Conservation (phyloP, 1,140 invertebrate genomes). For the Cydia pomonella region DNA sequence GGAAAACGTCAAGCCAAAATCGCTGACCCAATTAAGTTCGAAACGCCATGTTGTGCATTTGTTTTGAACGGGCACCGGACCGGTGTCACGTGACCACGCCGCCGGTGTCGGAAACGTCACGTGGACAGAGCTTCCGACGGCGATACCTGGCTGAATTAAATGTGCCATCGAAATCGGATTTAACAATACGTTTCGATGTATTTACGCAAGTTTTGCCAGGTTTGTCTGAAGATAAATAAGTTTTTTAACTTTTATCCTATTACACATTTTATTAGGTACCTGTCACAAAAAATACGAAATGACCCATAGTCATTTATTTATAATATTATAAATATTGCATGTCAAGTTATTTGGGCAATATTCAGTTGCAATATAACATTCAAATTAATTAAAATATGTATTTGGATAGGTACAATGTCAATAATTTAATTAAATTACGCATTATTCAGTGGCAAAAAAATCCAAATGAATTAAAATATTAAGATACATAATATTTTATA, state of each 20-base stretch:
- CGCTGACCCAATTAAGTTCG: slow-evolving; percentile 13
- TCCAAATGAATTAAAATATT: no score
- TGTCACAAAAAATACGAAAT: neutral
- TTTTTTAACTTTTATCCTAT: neutral
- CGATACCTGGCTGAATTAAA: slow-evolving; percentile 44
- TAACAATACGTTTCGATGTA: neutral
- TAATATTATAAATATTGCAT: no score
- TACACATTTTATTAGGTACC: neutral
- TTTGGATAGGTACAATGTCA: no score
- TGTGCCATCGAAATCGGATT: neutral
- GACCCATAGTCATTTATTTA: no score
- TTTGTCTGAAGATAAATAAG: neutral
- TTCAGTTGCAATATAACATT: no score
- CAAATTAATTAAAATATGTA: no score
- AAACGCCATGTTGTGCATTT: slow-evolving; percentile 33
- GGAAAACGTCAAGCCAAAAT: slow-evolving; percentile 15
- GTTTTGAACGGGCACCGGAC: slow-evolving; percentile 40
- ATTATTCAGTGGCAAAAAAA: no score
- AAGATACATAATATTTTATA: no score
- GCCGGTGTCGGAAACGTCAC: slow-evolving; percentile 61
- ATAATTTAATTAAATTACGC: no score
- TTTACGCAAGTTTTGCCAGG: neutral
- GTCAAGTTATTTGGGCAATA: no score
- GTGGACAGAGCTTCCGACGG: slow-evolving; percentile 62
- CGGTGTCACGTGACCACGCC: slow-evolving; percentile 57